Evolutionary conservation across 2,888 invertebrate species (phyloP), one percentile per base, ranked within the genome.

Genomic region (Drosophila subquinaria): DNA sequence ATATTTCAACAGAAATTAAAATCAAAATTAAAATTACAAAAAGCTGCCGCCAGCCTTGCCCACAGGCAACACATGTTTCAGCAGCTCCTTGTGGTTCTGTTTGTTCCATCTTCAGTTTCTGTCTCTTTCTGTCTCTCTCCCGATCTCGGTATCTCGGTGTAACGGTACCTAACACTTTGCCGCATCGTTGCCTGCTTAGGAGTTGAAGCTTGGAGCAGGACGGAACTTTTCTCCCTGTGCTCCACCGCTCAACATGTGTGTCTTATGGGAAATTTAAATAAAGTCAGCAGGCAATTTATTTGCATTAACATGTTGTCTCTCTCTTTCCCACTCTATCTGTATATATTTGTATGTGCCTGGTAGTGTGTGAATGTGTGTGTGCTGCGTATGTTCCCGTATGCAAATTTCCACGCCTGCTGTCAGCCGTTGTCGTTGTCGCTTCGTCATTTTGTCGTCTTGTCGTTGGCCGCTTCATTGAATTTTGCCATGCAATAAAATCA

Each of bases 1-100:
- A 91, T 90, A 90, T 91, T 90, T 91, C 90, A 90, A 85, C 90
- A 90, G 82, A 90, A 90, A 90, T 90, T 90, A 90, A 90, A 90
- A 91, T 90, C 90, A 90, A 91, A 90, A 90, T 90, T 90, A 90
- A 90, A 90, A 87, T 90, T 87, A 87, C 87, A 86, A 88, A 88
- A 90, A 87, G 84, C 85, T 80, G 81, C 76, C 70, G 76, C 77
- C 76, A 69, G 71, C 23, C 30, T 33, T 53, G 61, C 67, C 56
- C 62, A 61, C 73, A 69, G 79, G 80, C 82, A 82, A 70, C 81
- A 82, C 79, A 82, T 81, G 82, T 82, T 79, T 38, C 43, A 42
- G 30, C 59, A 42, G 61, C 62, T 74, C 36, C 76, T 69, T 75
- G 79, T 43, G 79, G 75, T 75, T 69, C 60, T 59, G 48, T 60